Base-by-base conservation (phyloP, 2,888 invertebrate genomes). In the Brachypalpus laphriformis region DNA sequence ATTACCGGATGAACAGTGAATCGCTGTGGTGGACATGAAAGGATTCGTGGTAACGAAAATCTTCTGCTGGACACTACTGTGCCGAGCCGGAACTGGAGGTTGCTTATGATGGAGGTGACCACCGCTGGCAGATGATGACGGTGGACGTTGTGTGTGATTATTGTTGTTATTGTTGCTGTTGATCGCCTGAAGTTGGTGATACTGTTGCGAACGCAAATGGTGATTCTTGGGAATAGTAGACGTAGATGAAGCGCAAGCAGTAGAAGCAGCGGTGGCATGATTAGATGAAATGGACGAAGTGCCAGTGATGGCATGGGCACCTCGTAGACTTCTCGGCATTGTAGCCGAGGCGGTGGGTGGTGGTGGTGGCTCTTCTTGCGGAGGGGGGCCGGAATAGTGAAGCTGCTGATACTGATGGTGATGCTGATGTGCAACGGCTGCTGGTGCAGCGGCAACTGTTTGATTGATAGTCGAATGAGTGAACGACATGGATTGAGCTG, bases 1-100 rank as follows among this genome's bases (percentile, higher is more conserved):
- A 65, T 88, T 89, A 75, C 89, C 88, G 28, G 89, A 89, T 78
- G 90, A 89, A 82, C 90, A 91, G 80, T 92, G 90, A 74, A 91
- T 89, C 18, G 92, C 90, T 11, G 91, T 91, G 28, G 91, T 91
- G 82, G 92, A 91, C 87, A 92, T 91, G 82, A 92, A 92, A 70
- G 92, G 92, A 90, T 92, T 92, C 81, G 92, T 91, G n/a, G 92
- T 91, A 63, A 91, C 91, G 88, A 92, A 90, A 87, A 92, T 92
- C 88, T 92, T 92, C 88, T 92, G 92, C 85, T 92, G 92, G 63
- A 90, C 91, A 87, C 91, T 92, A 65, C 91, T 90, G 87, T 91
- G 91, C 9, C 91, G 90, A 65, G 91, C 89, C 31, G 91, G 91
- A 80, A 91, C 89, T 6, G 91, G 91, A 37, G 91, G 91, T 76